These are phyloP conservation scores for Vanessa atalanta DNA, from an alignment of 1,140 invertebrate species.

Conservation along the genomic window DNA sequence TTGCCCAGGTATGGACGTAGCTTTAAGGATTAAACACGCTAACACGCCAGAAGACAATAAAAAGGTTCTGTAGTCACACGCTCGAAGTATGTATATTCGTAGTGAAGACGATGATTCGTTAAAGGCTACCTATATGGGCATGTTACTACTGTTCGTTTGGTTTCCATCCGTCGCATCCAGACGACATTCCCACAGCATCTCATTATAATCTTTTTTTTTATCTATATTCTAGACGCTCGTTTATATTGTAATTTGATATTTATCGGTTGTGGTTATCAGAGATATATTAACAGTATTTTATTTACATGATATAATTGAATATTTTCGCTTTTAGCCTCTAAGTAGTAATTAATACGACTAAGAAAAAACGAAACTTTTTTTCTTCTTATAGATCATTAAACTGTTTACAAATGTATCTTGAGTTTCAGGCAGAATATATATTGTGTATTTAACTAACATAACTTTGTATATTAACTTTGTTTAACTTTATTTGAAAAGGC, in stretches of 20 bases:
- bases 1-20: no score
- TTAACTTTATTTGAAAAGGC: no score
- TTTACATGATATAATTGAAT: neutral
- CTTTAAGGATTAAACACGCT: no score
- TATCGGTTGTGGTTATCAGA: neutral
- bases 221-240: slow-evolving; percentile 1
- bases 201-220: neutral
- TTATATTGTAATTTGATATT: slow-evolving; percentile 10
- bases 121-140: slow-evolving; percentile 1
- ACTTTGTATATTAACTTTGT: no score
- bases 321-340: neutral
- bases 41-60: no score
- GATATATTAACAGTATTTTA: neutral
- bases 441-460: no score
- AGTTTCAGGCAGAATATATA: no score
- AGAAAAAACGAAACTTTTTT: no score
- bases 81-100: neutral
- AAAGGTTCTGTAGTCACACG: no score
- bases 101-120: neutral
- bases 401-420: no score
- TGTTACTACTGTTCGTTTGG: neutral
- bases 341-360: neutral
- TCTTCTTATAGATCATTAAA: no score
- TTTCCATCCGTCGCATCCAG: slow-evolving; percentile 2
- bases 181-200: slow-evolving; percentile 6